Percentiles rank a stretch among this genome's conserved stretches.
These are phyloP conservation scores for Euproctis similis DNA, from an alignment of 2,888 invertebrate species.

Conservation along the genomic window DNA sequence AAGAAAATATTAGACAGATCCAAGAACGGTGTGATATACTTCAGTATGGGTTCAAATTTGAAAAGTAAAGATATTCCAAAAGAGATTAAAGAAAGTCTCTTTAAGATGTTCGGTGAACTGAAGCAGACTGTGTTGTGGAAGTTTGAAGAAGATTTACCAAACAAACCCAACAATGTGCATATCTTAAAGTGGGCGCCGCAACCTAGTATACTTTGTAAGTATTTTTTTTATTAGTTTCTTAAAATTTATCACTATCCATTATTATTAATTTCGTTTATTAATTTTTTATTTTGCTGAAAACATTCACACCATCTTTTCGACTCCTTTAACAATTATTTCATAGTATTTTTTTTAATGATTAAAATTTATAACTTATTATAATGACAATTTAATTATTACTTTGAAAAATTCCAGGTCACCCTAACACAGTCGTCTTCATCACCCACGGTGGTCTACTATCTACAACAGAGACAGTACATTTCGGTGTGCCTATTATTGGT, in stretches of 20 bases:
- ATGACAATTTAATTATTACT: too few species aligned
- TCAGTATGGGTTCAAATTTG: conserved; percentile 61
- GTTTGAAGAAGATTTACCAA: conserved; percentile 40
- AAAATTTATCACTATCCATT: background rate
- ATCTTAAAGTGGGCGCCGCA: conserved; percentile 56
- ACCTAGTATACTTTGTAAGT: conserved; percentile 7
- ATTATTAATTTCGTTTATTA: background rate
- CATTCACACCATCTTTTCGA: too few species aligned
- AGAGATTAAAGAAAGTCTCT: conserved; percentile 30
- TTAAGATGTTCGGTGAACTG: conserved; percentile 46
- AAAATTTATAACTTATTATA: too few species aligned
- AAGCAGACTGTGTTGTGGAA: conserved; percentile 68
- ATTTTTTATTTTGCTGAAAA: background rate
- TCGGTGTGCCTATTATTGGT: conserved; percentile 27
- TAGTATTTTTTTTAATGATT: too few species aligned
- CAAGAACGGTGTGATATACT: conserved; percentile 57
- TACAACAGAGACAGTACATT: conserved; percentile 5
- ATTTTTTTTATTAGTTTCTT: too few species aligned
- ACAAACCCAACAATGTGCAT: conserved; percentile 49
- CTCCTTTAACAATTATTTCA: too few species aligned
- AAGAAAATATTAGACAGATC: conserved; percentile 49
- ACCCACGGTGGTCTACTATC: conserved; percentile 6
- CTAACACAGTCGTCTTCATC: conserved; percentile 3
- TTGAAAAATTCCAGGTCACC: conserved; percentile 4
- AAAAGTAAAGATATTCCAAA: conserved; percentile 43